Base-by-base conservation (phyloP, 2,888 invertebrate genomes). In the Diarsia brunnea region DNA sequence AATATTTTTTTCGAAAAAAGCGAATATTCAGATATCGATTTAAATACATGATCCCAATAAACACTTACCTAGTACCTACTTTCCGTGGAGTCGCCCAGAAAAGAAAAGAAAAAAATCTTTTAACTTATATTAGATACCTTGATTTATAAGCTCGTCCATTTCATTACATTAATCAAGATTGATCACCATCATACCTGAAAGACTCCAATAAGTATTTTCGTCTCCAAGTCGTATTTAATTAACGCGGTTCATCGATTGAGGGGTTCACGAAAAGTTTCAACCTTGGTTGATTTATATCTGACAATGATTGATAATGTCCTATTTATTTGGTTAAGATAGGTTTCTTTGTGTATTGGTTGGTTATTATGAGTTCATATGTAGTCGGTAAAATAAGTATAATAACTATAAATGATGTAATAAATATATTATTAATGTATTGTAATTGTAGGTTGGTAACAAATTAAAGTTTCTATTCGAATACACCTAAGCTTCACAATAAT, bases 231-330 rank as follows among this genome's bases (percentile, higher is more conserved):
- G 14, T 11, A 47, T 47, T 58, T 51, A 24, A 51, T 68, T 64
- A 11, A 21, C 21, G 1, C n/a, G 16, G 27, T 47, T 10, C 43
- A 61, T 63, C 27, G 27, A 61, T 45, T 47, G 21, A 38, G 58
- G 27, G 27, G 27, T 58, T 27, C 8, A 58, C 61, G 61, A 38
- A 61, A 8, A 51, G 47, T 31, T n/a, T 31, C 27, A 21, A 53
- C 24, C n/a, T 16, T 24, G 21, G 61, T 27, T 24, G 5, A 51
- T 60, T 45, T 21, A 8, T 53, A 38, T 21, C 5, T 76, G 77
- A 47, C 60, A 38, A 74, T 4, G 47, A 60, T 43, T 73, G 72
- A 69, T 73, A 53, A 51, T 71, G 14, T 43, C 11, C n/a, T 65
- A 21, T 61, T 38, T 61, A 12, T 38, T 61, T 61, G 21, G 5